Base-by-base conservation (phyloP, 2,113 vertebrate species). In the Calidris pugnax region DNA sequence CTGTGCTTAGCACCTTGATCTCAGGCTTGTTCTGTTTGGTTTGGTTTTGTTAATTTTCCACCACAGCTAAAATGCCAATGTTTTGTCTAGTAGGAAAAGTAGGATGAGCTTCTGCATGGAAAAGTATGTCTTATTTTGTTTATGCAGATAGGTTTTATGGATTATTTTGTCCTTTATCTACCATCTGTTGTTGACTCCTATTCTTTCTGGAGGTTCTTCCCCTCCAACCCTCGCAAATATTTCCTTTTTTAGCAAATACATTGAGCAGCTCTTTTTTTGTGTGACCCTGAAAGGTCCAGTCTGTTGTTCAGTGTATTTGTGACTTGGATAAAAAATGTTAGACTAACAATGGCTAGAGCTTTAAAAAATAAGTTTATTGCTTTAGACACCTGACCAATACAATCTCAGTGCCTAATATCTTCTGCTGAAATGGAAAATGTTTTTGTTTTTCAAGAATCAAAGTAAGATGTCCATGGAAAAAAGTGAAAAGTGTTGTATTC, bases 51-150 rank as follows among this genome's bases (percentile, higher is more conserved):
- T 96, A 75, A 20, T 93, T 87, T 97, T 94, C 89, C n/a, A 39
- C 83, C 30, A 67, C 53, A 91, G 75, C 79, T 79, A 63, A 90
- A 96, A 62, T 5, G 15, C 56, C 41, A 16, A 12, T 89, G 60
- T 77, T 97, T 92, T 90, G 88, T 90, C 91, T 94, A 84, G 77
- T 93, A 81, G 47, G 59, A 85, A 89, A 82, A 88, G 84, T 91
- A 67, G 19, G 64, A 14, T 45, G 56, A 94, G 50, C 74, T 90
- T 89, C 90, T 97, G 60, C 45, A 57, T 94, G 67, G 73, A 85
- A 85, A 96, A 85, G 15, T 72, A 85, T 91, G 83, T 89, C 74
- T 64, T 92, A 14, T 68, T 91, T 96, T 88, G 83, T 82, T 87
- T 89, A 79, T 93, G 39, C 32, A 89, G 77, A 85, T 83, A 93